Base-by-base conservation (phyloP, 2,888 invertebrate genomes). In the Temnothorax unifasciatus region DNA sequence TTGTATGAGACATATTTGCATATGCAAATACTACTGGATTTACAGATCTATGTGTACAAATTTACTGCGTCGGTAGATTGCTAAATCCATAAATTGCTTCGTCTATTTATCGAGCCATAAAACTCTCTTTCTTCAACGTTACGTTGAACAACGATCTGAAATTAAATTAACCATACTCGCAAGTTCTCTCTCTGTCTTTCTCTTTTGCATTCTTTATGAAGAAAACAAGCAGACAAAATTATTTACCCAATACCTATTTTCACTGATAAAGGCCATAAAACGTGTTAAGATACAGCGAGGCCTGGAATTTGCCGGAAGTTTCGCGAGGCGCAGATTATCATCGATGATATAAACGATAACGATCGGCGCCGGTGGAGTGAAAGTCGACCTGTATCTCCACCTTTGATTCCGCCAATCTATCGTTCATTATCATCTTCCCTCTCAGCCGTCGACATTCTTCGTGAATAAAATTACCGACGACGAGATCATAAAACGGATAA, bases 331-430 rank as follows among this genome's bases (percentile, higher is more conserved):
- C 81, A 88, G 91, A 91, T 91, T 64, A 76, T 64, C 88, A 92
- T 89, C 89, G 88, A 86, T 88, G 79, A 89, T 87, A 90, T 90
- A 88, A 88, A 88, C 91, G 92, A 92, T 90, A 92, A 92, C 91
- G 92, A 92, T 90, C 90, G 88, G 90, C 90, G 92, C 91, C 89
- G 83, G 88, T 87, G 69, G 90, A 93, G 93, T 92, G 93, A 93
- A 93, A 93, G 93, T 93, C 89, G 88, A 86, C 85, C 83, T 68
- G 71, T 88, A 47, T 50, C 83, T 90, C 88, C 89, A 91, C 83
- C 86, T 83, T 52, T 69, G 73, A 81, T 85, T 83, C 85, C 59
- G 47, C 69, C 83, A 59, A 87, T 87, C 79, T 73, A 82, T 66
- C 66, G 66, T 83, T 83, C 84, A 77, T 82, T 83, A 64, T 76